Evolutionary conservation across 1,140 invertebrate species (phyloP).

Genomic region (Cotesia typhae): DNA sequence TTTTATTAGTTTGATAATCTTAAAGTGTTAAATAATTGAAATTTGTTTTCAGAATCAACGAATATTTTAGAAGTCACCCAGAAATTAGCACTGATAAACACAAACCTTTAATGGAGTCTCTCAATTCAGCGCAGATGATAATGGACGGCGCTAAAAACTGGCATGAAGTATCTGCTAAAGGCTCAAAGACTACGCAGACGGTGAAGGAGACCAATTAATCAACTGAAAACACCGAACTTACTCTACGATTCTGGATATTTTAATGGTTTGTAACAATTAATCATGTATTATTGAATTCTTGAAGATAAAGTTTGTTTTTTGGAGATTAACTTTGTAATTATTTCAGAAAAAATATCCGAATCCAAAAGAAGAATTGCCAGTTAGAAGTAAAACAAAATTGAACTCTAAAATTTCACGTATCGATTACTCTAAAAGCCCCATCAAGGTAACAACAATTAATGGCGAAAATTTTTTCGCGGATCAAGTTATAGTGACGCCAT

Average conservation of each 20-base stretch:
- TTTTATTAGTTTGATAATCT: too few species aligned
- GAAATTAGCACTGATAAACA: slow-evolving; percentile 49
- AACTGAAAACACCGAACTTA: slow-evolving; percentile 74
- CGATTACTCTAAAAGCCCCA: slow-evolving; percentile 44
- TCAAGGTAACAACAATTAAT: slow-evolving; percentile 56
- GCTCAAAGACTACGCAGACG: slow-evolving; percentile 67
- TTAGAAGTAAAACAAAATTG: slow-evolving; percentile 52
- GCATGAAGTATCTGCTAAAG: slow-evolving; percentile 69
- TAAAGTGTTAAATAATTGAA: too few species aligned
- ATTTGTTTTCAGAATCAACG: slow-evolving; percentile 52
- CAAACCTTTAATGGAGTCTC: slow-evolving; percentile 66
- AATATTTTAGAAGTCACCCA: slow-evolving; percentile 44
- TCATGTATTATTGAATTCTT: too few species aligned
- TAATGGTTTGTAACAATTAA: slow-evolving; percentile 62
- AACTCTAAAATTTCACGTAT: slow-evolving; percentile 55
- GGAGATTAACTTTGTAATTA: not conserved
- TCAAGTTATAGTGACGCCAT: slow-evolving; percentile 74
- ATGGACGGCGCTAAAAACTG: slow-evolving; percentile 70
- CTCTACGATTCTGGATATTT: slow-evolving; percentile 67
- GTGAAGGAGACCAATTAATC: slow-evolving; percentile 68
- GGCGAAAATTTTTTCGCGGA: slow-evolving; percentile 69
- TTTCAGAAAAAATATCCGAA: slow-evolving; percentile 52
- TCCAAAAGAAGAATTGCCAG: slow-evolving; percentile 42
- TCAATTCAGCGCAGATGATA: slow-evolving; percentile 67
- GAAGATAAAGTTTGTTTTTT: too few species aligned